Conservation (phyloP, 2,113 vertebrate species). For the Canis aureus region DNA sequence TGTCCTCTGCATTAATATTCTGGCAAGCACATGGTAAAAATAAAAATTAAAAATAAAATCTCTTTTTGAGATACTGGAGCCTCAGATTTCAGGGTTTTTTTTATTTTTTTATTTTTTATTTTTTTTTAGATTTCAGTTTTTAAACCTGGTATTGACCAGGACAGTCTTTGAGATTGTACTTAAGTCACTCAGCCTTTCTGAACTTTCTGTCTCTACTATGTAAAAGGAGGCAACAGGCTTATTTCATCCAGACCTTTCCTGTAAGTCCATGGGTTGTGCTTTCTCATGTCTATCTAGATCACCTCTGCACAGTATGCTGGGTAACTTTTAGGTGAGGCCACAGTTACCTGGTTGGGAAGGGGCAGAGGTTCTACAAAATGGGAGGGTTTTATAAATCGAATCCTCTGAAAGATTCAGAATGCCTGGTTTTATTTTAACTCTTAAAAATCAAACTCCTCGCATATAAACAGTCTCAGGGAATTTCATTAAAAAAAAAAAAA, state of each 20-base stretch:
- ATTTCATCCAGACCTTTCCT: background rate
- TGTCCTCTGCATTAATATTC: background rate
- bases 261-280: background rate
- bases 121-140: background rate
- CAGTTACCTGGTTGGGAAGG: background rate
- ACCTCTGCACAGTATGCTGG: background rate
- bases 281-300: background rate
- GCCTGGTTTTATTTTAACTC: background rate
- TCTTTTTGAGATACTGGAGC: background rate
- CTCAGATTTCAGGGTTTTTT: background rate
- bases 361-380: background rate
- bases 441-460: background rate
- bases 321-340: background rate
- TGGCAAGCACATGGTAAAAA: too few relatives aligned
- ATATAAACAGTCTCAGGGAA: background rate
- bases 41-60: background rate
- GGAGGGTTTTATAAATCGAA: background rate
- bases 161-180: background rate
- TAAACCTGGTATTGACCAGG: background rate
- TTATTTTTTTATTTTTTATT: too few relatives aligned
- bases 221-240: background rate
- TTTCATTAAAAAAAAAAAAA: conserved; percentile 43
- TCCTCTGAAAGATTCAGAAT: background rate
- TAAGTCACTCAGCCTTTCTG: background rate
- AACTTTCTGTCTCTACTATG: background rate